Evolutionary conservation across 2,888 invertebrate genomes (phyloP).

Genomic region (Luperina nickerlii): DNA sequence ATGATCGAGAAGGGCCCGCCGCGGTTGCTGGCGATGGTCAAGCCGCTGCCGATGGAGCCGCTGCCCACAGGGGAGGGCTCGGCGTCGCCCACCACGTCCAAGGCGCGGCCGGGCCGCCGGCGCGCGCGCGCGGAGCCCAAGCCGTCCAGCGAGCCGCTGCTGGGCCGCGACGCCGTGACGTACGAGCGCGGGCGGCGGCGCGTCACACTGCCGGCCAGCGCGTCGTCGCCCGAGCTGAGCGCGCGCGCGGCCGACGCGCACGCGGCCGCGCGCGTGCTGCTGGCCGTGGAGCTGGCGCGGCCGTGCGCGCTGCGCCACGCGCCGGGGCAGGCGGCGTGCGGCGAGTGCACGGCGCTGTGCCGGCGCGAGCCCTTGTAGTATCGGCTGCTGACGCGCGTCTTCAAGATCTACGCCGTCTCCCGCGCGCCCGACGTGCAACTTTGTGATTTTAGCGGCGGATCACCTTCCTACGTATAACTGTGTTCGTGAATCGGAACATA

Average conservation of each 20-base stretch:
- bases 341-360: conserved; percentile 76
- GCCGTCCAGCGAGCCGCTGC: conserved; percentile 86
- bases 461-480: conserved; percentile 60
- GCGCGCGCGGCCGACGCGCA: conserved; percentile 63
- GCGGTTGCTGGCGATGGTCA: conserved; percentile 82
- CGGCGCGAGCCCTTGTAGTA: conserved; percentile 85
- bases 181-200: conserved; percentile 66
- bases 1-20: conserved; percentile 90
- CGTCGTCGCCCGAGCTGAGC: conserved; percentile 86
- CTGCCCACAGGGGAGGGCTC: conserved; percentile 39
- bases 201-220: conserved; percentile 77
- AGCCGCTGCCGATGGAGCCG: conserved; percentile 75
- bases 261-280: conserved; percentile 80
- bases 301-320: conserved; percentile 69
- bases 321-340: conserved; percentile 51
- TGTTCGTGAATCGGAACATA: conserved; percentile 65
- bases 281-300: conserved; percentile 82
- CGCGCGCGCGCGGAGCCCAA: conserved; percentile 72
- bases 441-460: conserved; percentile 63
- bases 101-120: conserved; percentile 50
- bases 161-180: conserved; percentile 76
- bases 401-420: conserved; percentile 85
- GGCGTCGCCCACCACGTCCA: conserved; percentile 73
- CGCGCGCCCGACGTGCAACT: conserved; percentile 62
- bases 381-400: conserved; percentile 87